These are phyloP conservation scores for Dallia pectoralis DNA, from an alignment of 2,797 vertebrate genomes.

Conservation along the genomic window DNA sequence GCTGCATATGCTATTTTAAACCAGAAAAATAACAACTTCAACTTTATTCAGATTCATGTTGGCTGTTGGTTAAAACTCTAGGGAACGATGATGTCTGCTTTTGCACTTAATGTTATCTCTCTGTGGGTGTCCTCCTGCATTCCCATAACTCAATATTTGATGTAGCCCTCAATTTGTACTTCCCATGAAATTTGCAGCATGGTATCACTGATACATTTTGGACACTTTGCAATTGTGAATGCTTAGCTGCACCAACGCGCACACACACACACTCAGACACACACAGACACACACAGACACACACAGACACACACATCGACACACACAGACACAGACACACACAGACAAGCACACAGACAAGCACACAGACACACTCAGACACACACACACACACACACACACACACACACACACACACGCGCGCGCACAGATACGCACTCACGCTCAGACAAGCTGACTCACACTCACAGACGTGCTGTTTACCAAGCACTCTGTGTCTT, in stretches of 20 bases:
- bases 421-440: neutral
- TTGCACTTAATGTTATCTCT: neutral
- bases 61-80: neutral
- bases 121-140: neutral
- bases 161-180: neutral
- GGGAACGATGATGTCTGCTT: neutral
- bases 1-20: no score
- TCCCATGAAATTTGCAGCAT: neutral
- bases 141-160: neutral
- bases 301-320: neutral
- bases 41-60: neutral
- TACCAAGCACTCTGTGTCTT: neutral
- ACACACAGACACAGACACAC: neutral
- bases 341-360: neutral
- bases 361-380: slow-evolving; percentile 13
- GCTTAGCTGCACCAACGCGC: neutral
- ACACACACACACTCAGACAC: neutral
- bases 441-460: no score
- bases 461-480: no score
- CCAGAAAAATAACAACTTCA: no score
- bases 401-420: neutral
- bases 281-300: neutral
- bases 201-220: slow-evolving; percentile 1
- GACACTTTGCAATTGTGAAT: neutral
- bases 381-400: neutral